A percentile compares a stretch with the other conserved stretches of the same genome.
These are phyloP conservation scores for Tetramorium alpestre DNA, from an alignment of 1,140 invertebrate species.

Conservation along the genomic window DNA sequence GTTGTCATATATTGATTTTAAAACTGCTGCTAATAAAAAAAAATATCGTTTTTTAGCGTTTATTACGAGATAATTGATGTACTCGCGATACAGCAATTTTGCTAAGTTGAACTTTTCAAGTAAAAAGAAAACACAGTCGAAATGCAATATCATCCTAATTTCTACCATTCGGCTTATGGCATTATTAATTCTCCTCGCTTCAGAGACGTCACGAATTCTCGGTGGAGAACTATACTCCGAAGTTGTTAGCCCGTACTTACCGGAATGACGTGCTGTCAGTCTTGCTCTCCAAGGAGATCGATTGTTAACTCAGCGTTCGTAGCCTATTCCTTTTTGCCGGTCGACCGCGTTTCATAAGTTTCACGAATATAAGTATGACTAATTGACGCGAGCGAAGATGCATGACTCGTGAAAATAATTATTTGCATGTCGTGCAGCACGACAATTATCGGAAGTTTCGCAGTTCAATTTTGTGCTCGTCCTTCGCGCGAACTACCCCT, in stretches of 20 bases:
- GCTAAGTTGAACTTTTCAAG: not conserved
- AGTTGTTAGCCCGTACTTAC: conserved; percentile 50
- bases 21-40: not conserved
- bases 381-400: not conserved
- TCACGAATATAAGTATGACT: not conserved
- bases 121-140: conserved; percentile 1
- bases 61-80: not conserved
- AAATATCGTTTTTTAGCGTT: not conserved
- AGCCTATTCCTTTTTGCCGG: conserved; percentile 30
- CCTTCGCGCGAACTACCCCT: not conserved
- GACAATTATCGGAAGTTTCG: not conserved
- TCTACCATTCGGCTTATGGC: conserved; percentile 22
- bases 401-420: conserved; percentile 10
- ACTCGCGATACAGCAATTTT: not conserved
- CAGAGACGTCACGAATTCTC: conserved; percentile 44
- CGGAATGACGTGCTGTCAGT: conserved; percentile 45
- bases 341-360: not conserved
- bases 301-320: conserved; percentile 36
- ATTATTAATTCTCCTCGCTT: conserved; percentile 51
- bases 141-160: conserved; percentile 11
- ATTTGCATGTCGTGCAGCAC: not conserved
- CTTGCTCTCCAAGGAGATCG: conserved; percentile 41
- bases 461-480: not conserved
- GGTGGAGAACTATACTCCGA: conserved; percentile 27
- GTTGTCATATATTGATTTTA: not conserved